phyloP scores from a whole-genome alignment of 2,888 invertebrate species.

The Acrobasis consociella region DNA sequence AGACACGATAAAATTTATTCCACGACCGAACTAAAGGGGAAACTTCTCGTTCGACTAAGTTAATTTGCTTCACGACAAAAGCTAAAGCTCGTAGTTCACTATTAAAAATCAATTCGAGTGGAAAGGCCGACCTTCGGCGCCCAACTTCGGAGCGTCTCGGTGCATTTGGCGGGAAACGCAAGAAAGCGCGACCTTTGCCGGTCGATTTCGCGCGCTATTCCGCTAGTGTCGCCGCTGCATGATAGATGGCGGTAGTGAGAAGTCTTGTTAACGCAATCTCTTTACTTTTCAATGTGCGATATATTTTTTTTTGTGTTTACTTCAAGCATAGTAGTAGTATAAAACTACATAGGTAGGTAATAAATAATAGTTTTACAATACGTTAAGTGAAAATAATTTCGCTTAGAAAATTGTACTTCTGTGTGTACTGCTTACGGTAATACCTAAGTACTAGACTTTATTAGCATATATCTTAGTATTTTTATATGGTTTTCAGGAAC shows the following conservation, averaged over 20 bases:
- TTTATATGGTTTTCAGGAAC: too few relatives aligned
- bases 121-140: constrained; percentile 69
- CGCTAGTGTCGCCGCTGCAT: constrained; percentile 73
- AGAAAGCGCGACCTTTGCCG: constrained; percentile 75
- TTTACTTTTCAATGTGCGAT: neutral
- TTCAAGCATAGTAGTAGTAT: too few relatives aligned
- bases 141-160: constrained; percentile 64
- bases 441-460: too few relatives aligned
- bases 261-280: neutral
- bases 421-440: too few relatives aligned
- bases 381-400: too few relatives aligned
- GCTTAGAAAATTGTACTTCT: too few relatives aligned
- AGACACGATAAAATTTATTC: constrained; percentile 38
- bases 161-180: constrained; percentile 72
- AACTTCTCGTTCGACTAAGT: constrained; percentile 65
- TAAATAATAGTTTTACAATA: too few relatives aligned
- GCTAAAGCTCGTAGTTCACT: constrained; percentile 73
- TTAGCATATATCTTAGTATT: too few relatives aligned
- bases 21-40: constrained; percentile 50
- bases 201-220: constrained; percentile 82
- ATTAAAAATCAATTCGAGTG: constrained; percentile 79
- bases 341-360: too few relatives aligned
- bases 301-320: too few relatives aligned
- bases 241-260: constrained; percentile 65
- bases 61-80: constrained; percentile 70